Conservation (phyloP, 2,113 vertebrate species). For the Panthera leo region DNA sequence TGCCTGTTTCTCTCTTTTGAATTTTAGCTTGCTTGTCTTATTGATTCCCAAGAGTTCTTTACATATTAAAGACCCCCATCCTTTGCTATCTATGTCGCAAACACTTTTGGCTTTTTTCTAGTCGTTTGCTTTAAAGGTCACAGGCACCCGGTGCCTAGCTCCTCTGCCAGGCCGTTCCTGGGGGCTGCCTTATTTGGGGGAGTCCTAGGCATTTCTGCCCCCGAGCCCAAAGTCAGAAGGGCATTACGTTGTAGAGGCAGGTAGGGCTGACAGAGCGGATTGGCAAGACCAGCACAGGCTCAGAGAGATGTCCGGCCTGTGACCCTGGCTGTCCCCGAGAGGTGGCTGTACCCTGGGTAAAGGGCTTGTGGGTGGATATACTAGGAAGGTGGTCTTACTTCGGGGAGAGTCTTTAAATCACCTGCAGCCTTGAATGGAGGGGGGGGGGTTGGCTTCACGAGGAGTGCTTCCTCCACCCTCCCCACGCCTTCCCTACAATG, state of each 20-base stretch:
- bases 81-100: background rate
- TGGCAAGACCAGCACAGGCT: background rate
- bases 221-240: background rate
- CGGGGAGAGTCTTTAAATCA: background rate
- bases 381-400: no score
- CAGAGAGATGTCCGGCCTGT: background rate
- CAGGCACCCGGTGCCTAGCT: background rate
- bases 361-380: background rate
- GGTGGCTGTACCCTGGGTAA: fast-evolving
- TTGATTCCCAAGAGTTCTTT: background rate
- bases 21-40: background rate
- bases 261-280: background rate
- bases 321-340: background rate
- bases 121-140: background rate
- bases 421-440: background rate
- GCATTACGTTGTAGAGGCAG: background rate
- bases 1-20: background rate
- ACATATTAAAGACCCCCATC: background rate
- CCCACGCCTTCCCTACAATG: fast-evolving
- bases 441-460: background rate
- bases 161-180: background rate
- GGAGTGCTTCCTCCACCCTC: background rate
- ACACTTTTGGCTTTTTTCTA: background rate
- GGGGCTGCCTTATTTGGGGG: background rate
- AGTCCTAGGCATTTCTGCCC: background rate